Base-by-base conservation (phyloP, 2,888 invertebrate genomes). In the Torymus tubicola region DNA sequence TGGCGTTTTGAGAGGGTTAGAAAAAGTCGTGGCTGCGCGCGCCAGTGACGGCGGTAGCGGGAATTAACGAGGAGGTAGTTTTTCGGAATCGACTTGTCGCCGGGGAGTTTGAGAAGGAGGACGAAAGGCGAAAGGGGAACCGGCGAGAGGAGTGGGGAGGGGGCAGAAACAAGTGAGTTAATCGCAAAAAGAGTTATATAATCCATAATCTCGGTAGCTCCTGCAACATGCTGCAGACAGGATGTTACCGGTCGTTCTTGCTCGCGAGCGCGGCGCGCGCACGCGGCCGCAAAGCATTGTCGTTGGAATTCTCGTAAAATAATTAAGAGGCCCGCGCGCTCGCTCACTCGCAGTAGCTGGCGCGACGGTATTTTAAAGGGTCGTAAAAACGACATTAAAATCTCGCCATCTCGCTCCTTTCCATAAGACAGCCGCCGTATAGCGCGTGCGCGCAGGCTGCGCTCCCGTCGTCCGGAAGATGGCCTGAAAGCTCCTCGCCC, bases 301-400 rank as follows among this genome's bases (percentile, higher is more conserved):
- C 88, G 87, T 88, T 85, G 89, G 87, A 89, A 89, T 90, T 88
- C 89, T 90, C 89, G 87, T 90, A 89, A 90, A 90, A 90, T 90
- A 90, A 90, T 90, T 89, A 89, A 89, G 88, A 86, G 87, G 84
- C 82, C 83, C 86, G 31, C 60, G 42, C 42, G 21, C 63, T 84
- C 82, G 83, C 86, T 18, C 60, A 21, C 42, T 16, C 63, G 60
- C 81, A 83, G 87, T 86, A 87, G 86, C 86, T 84, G 85, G 86
- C 83, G 85, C 86, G 87, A 87, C 86, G 89, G 88, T 87, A 88
- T 88, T 90, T 89, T 88, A 89, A 89, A 88, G 88, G 86, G 83
- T 88, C 89, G 88, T 90, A 89, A 90, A 90, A 89, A 87, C 87
- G 85, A 87, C 90, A 88, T 88, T 89, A 90, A 90, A 89, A 87